Conservation (phyloP, 2,888 invertebrate species). For the Boloria euphrosyne region DNA sequence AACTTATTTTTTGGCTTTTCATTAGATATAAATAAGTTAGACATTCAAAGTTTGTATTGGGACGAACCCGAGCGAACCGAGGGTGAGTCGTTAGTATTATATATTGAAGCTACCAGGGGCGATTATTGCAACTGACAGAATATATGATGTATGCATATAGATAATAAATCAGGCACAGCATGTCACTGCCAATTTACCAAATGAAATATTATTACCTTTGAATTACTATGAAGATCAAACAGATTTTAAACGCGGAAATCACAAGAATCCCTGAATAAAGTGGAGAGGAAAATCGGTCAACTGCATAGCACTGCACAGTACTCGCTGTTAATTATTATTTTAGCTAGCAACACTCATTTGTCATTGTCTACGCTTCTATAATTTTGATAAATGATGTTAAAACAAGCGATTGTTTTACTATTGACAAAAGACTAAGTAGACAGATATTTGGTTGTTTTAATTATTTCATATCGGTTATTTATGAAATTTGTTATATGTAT, state of each 20-base stretch:
- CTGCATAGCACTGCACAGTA: constrained; percentile 28
- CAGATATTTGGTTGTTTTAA: neutral
- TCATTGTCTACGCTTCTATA: constrained; percentile 35
- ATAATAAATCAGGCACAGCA: constrained; percentile 6
- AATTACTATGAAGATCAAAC: constrained; percentile 28
- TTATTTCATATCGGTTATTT: too few relatives aligned
- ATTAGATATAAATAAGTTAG: too few relatives aligned
- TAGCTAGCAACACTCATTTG: constrained; percentile 30
- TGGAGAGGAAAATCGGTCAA: constrained; percentile 41
- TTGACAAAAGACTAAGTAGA: neutral
- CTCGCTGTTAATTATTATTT: constrained; percentile 31
- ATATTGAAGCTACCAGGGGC: too few relatives aligned
- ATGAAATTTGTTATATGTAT: too few relatives aligned
- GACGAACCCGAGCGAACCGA: too few relatives aligned
- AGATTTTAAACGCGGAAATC: constrained; percentile 36
- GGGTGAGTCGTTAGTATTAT: too few relatives aligned
- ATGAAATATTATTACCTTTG: constrained; percentile 12
- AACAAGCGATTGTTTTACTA: neutral
- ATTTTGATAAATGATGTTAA: constrained; percentile 29
- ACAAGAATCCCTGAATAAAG: constrained; percentile 30
- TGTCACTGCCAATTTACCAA: constrained; percentile 17
- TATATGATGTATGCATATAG: neutral
- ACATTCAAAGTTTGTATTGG: too few relatives aligned
- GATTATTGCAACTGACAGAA: too few relatives aligned
- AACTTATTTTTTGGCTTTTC: too few relatives aligned